These are phyloP conservation scores for Periphyllus acericola DNA, from an alignment of 2,888 invertebrate genomes.

Conservation along the genomic window DNA sequence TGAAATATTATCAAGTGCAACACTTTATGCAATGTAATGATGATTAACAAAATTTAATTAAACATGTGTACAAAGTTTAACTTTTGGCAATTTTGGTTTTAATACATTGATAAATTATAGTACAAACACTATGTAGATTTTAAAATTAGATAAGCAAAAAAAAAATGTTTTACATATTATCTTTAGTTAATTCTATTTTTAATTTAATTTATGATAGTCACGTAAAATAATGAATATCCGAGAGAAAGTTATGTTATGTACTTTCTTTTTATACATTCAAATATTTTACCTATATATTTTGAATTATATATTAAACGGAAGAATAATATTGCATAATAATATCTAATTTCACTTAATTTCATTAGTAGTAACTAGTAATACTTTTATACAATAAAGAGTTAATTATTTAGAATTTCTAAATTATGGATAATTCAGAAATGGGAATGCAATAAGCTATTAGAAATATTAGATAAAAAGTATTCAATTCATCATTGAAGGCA, in stretches of 20 bases:
- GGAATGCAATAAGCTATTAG: no score
- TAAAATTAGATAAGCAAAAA: not conserved
- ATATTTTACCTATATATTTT: no score
- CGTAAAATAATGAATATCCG: not conserved
- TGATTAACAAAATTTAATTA: not conserved
- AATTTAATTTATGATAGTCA: not conserved
- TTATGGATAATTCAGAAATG: no score
- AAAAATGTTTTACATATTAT: not conserved
- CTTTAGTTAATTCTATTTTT: not conserved
- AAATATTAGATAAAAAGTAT: no score
- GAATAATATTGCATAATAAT: no score
- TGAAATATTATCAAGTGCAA: not conserved
- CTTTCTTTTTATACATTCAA: no score
- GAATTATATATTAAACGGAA: no score
- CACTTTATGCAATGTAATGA: not conserved
- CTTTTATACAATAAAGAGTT: no score
- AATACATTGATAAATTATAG: not conserved
- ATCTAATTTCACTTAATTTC: no score
- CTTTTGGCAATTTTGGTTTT: not conserved
- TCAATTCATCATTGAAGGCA: no score
- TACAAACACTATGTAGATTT: not conserved
- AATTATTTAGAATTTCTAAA: no score
- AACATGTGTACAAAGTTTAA: conserved; percentile 25
- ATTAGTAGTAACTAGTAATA: no score
- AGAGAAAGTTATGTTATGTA: not conserved